Conservation (phyloP, 1,140 invertebrate species). For the Pachyrhynchus sulphureomaculatus region DNA sequence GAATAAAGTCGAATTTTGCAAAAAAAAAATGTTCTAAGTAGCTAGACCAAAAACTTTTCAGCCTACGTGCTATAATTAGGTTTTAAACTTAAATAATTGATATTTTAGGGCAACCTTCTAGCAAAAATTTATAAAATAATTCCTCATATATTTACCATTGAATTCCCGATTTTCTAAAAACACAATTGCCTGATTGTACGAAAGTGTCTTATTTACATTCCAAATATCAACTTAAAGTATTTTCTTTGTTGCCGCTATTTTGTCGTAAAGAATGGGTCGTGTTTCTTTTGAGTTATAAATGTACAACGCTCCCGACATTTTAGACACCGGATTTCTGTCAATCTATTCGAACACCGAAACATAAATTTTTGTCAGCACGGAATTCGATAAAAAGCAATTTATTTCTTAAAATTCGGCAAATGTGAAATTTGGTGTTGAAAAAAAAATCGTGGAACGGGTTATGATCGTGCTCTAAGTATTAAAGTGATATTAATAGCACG, state of each 20-base stretch:
- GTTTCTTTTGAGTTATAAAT: conserved; percentile 10
- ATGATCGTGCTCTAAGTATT: not conserved
- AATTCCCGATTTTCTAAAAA: conserved; percentile 15
- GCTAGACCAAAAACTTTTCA: no score
- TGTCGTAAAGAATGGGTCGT: conserved; percentile 19
- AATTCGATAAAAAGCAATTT: conserved; percentile 24
- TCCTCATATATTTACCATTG: no score
- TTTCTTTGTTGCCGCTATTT: conserved; percentile 22
- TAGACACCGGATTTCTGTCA: conserved; percentile 28
- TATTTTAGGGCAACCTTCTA: no score
- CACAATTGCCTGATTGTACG: conserved; percentile 29
- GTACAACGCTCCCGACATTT: conserved; percentile 13
- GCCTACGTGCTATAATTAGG: no score
- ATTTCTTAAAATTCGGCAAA: conserved; percentile 23
- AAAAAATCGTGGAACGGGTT: not conserved
- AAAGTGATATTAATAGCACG: conserved; percentile 24
- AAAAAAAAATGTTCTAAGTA: no score
- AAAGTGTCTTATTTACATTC: conserved; percentile 30
- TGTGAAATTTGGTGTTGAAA: not conserved
- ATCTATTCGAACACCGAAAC: conserved; percentile 13
- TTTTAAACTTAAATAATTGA: no score
- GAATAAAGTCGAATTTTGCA: no score
- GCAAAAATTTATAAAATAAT: no score
- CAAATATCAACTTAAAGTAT: conserved; percentile 18
- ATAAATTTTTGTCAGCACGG: conserved; percentile 24